Evolutionary conservation across 2,888 invertebrate species (phyloP).

Genomic region (Drosophila neonasuta): DNA sequence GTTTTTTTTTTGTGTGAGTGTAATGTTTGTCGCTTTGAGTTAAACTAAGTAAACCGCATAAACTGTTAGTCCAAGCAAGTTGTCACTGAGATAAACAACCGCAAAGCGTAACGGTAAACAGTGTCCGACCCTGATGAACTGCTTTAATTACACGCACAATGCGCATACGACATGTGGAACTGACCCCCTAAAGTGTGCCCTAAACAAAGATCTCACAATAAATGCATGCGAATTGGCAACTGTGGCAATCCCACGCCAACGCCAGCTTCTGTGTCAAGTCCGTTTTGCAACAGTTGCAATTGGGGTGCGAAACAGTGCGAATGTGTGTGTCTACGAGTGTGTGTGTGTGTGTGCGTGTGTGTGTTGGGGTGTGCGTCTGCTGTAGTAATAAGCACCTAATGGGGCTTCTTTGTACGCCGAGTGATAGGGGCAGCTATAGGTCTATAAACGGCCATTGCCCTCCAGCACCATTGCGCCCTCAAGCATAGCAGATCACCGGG

Average conservation of each 20-base stretch:
- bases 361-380: constrained; percentile 21
- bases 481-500: constrained; percentile 61
- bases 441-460: constrained; percentile 58
- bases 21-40: constrained; percentile 5
- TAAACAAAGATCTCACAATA: constrained; percentile 2
- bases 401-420: constrained; percentile 62
- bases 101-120: constrained; percentile 56
- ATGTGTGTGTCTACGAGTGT: constrained; percentile 5
- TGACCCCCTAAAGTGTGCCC: constrained; percentile 41
- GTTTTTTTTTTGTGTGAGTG: constrained; percentile 1
- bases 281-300: constrained; percentile 54
- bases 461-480: constrained; percentile 74
- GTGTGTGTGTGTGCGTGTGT: constrained; percentile 13
- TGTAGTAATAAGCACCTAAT: constrained; percentile 66
- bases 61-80: constrained; percentile 36
- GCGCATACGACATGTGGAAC: constrained; percentile 46
- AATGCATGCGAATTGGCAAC: constrained; percentile 49
- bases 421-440: constrained; percentile 21
- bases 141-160: constrained; percentile 59
- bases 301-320: constrained; percentile 20
- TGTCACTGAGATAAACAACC: constrained; percentile 50
- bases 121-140: constrained; percentile 34
- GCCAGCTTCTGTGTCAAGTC: constrained; percentile 60
- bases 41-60: constrained; percentile 30
- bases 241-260: constrained; percentile 59